Conservation (phyloP, 1,140 invertebrate genomes). For the Drosophila sproati region DNA sequence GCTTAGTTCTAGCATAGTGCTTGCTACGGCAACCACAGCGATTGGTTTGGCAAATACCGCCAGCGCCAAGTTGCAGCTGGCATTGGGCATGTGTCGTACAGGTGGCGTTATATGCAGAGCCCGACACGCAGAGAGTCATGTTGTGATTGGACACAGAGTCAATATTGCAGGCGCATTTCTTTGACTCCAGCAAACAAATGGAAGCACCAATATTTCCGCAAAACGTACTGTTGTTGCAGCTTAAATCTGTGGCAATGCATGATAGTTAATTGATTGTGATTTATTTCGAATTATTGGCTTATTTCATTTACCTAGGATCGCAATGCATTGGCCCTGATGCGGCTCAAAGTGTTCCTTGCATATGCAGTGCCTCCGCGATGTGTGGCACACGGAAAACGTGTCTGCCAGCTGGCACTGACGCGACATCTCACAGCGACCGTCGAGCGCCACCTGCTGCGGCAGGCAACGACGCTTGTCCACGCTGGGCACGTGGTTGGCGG, state of each 20-base stretch:
- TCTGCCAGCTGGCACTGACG: conserved; percentile 60
- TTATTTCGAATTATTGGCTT: background rate
- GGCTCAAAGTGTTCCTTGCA: conserved; percentile 56
- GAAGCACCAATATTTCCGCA: conserved; percentile 31
- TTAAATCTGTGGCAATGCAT: conserved; percentile 22
- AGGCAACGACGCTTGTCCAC: conserved; percentile 66
- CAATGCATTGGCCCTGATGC: conserved; percentile 54
- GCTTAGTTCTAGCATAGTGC: conserved; percentile 34
- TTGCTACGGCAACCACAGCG: conserved; percentile 38
- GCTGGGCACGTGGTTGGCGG: conserved; percentile 52
- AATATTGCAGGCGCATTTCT: conserved; percentile 53
- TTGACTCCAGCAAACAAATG: conserved; percentile 27
- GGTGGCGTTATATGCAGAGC: conserved; percentile 4
- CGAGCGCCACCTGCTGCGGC: conserved; percentile 33
- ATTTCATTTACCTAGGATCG: conserved; percentile 48
- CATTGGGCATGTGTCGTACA: conserved; percentile 44
- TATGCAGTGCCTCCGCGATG: conserved; percentile 32
- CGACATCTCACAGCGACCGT: conserved; percentile 49
- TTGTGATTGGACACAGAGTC: conserved; percentile 48
- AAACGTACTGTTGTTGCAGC: conserved; percentile 28
- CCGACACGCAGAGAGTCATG: conserved; percentile 49
- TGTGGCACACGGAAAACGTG: conserved; percentile 53
- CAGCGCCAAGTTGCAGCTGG: conserved; percentile 44
- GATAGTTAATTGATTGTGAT: background rate
- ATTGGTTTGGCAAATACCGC: conserved; percentile 42